A percentile compares a stretch with the other conserved stretches of the same genome.
Evolutionary conservation across 2,797 vertebrate species (phyloP).

Genomic region (Leptatherina wallacei): DNA sequence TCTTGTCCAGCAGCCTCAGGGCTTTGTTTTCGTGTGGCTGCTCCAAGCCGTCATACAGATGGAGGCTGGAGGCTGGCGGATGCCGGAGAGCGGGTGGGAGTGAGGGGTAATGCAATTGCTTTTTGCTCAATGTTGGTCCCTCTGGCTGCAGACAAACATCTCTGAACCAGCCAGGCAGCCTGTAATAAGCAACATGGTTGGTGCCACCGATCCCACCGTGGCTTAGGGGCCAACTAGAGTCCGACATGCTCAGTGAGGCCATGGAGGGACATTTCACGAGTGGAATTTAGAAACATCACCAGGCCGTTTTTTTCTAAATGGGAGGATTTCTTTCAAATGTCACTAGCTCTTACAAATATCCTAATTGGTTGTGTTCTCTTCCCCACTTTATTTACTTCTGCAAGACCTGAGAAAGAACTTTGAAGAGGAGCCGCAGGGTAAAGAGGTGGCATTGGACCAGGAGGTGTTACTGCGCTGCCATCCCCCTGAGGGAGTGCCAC

Average conservation of each 20-base stretch:
- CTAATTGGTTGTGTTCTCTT: constrained; percentile 59
- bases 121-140: constrained; percentile 76
- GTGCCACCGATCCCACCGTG: constrained; percentile 72
- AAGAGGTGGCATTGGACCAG: constrained; percentile 95
- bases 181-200: constrained; percentile 78
- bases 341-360: constrained; percentile 27
- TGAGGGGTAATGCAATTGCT: constrained; percentile 82
- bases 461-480: constrained; percentile 94
- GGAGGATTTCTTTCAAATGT: constrained; percentile 37
- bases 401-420: constrained; percentile 98
- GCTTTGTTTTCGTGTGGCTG: constrained; percentile 78
- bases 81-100: constrained; percentile 62
- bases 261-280: constrained; percentile 52
- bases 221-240: constrained; percentile 75
- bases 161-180: constrained; percentile 77
- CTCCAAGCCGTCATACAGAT: constrained; percentile 76
- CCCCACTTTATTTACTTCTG: constrained; percentile 10
- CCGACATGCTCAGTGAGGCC: constrained; percentile 48
- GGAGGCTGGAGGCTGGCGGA: constrained; percentile 72
- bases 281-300: constrained; percentile 43
- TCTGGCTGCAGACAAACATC: constrained; percentile 80
- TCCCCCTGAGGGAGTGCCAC: constrained; percentile 95
- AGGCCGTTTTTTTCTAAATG: constrained; percentile 38
- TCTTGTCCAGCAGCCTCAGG: constrained; percentile 74
- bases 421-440: constrained; percentile 94